These are phyloP conservation scores for Lobophora halterata DNA, from an alignment of 2,888 invertebrate species.

Conservation along the genomic window DNA sequence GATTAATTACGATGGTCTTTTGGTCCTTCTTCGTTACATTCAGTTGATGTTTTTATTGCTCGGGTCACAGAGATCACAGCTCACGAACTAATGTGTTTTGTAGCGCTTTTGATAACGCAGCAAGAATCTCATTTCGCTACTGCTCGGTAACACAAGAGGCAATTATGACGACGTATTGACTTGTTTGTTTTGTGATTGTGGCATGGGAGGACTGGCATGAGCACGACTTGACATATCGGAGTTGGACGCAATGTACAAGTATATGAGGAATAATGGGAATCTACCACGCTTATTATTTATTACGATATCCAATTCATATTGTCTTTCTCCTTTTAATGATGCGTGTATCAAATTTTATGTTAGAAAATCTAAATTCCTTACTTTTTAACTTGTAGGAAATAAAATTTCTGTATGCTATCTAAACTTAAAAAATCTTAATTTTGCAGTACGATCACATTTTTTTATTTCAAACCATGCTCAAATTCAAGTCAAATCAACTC, in stretches of 20 bases:
- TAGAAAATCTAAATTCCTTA: too few species aligned
- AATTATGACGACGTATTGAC: constrained; percentile 65
- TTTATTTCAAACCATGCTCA: too few species aligned
- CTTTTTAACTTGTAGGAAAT: too few species aligned
- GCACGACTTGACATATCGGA: constrained; percentile 39
- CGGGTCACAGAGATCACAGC: constrained; percentile 48
- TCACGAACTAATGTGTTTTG: constrained; percentile 45
- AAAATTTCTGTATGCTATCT: too few species aligned
- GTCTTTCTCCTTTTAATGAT: too few species aligned
- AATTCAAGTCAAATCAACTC: too few species aligned
- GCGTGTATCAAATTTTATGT: too few species aligned
- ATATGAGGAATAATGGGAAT: too few species aligned
- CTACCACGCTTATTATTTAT: too few species aligned
- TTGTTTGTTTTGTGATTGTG: constrained; percentile 54
- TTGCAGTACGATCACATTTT: too few species aligned
- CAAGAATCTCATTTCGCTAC: constrained; percentile 46
- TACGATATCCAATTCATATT: too few species aligned
- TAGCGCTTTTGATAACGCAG: constrained; percentile 41
- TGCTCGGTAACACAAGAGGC: constrained; percentile 49
- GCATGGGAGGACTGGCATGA: constrained; percentile 36
- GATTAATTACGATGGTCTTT: constrained; percentile 40
- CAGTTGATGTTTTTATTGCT: constrained; percentile 27
- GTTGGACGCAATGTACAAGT: constrained; percentile 32
- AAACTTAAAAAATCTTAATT: too few species aligned
- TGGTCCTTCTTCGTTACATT: constrained; percentile 33